A percentile compares a stretch with the other conserved stretches of the same genome.
These are phyloP conservation scores for Oxytorus armatus DNA, from an alignment of 2,888 invertebrate species.

Conservation along the genomic window DNA sequence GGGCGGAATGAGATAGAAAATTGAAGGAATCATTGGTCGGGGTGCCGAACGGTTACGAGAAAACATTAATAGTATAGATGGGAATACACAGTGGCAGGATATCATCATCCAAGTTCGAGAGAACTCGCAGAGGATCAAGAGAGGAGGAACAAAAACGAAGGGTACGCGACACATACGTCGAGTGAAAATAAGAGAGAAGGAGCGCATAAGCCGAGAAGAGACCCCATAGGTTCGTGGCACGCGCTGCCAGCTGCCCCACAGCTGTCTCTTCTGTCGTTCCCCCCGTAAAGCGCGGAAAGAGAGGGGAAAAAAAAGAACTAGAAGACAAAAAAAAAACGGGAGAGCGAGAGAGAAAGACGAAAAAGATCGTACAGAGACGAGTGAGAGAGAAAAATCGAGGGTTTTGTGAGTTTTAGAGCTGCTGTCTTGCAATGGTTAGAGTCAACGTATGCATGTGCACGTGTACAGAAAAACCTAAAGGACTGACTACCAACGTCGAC, in stretches of 20 bases:
- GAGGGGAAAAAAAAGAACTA: slow-evolving; percentile 11
- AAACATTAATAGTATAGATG: slow-evolving; percentile 3
- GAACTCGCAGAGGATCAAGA: slow-evolving; percentile 43
- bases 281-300: slow-evolving; percentile 37
- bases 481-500: slow-evolving; percentile 39
- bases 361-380: slow-evolving; percentile 36
- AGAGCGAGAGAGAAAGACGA: slow-evolving; percentile 37
- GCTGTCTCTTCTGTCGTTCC: slow-evolving; percentile 79
- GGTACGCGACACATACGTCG: slow-evolving; percentile 11
- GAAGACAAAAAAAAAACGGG: background rate
- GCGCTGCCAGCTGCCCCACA: slow-evolving; percentile 84
- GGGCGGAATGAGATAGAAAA: background rate
- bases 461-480: slow-evolving; percentile 23
- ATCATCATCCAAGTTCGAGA: slow-evolving; percentile 74
- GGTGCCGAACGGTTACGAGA: slow-evolving; percentile 51
- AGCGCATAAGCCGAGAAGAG: slow-evolving; percentile 73
- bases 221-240: slow-evolving; percentile 84
- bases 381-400: slow-evolving; percentile 34
- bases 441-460: slow-evolving; percentile 55
- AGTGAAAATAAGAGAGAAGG: slow-evolving; percentile 42
- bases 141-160: slow-evolving; percentile 45
- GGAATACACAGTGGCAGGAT: slow-evolving; percentile 71
- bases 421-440: slow-evolving; percentile 22
- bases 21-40: slow-evolving; percentile 26
- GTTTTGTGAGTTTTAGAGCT: slow-evolving; percentile 26